A percentile compares a stretch with the other conserved stretches of the same genome.
These are phyloP conservation scores for Bibio marci DNA, from an alignment of 2,888 invertebrate genomes.

Conservation along the genomic window DNA sequence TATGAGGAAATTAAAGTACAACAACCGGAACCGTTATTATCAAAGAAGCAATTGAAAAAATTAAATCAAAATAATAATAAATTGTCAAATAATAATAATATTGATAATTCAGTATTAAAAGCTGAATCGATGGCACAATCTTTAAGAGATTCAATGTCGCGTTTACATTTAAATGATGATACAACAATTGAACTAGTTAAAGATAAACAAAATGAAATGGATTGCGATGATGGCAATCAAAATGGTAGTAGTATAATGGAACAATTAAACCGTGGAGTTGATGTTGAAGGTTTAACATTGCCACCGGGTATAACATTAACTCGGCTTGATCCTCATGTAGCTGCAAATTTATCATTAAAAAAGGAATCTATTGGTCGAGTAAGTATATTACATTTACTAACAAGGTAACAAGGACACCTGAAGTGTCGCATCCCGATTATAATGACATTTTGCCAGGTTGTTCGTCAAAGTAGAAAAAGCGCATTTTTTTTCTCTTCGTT, in stretches of 20 bases:
- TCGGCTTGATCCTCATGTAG: conserved; percentile 40
- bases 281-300: conserved; percentile 43
- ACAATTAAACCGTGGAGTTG: conserved; percentile 28
- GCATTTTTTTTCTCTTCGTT: no score
- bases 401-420: no score
- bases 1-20: no score
- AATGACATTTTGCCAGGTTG: no score
- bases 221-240: background rate
- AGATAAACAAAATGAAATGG: conserved; percentile 1
- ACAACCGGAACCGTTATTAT: conserved; percentile 1
- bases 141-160: conserved; percentile 9
- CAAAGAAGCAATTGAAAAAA: conserved; percentile 5
- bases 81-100: no score
- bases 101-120: background rate
- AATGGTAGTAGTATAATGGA: conserved; percentile 25
- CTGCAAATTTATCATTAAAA: conserved; percentile 24
- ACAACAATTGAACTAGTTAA: conserved; percentile 9
- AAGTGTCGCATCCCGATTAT: no score
- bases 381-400: no score
- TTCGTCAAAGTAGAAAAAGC: no score
- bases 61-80: no score
- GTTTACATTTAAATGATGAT: conserved; percentile 9
- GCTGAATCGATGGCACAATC: conserved; percentile 7
- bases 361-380: conserved; percentile 26
- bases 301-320: conserved; percentile 72